Evolutionary conservation across 2,888 invertebrate species (phyloP).

Genomic region (Metallyticus violacea): DNA sequence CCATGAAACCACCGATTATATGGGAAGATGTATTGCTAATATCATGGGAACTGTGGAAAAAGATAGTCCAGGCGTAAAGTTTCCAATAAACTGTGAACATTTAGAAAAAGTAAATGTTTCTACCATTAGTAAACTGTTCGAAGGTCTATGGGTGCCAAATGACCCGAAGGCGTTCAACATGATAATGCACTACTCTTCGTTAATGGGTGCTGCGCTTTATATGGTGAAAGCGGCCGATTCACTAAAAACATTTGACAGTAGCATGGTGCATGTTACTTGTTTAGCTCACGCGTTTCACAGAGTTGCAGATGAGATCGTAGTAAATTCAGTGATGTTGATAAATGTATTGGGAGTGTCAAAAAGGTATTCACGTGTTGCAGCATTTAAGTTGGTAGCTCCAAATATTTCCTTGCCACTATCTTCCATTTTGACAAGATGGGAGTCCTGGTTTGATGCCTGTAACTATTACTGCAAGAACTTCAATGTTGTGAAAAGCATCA

Average conservation of each 20-base stretch:
- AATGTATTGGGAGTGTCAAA: no score
- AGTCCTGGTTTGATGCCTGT: neutral
- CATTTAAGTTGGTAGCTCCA: constrained; percentile 1
- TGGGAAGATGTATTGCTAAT: neutral
- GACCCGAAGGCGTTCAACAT: no score
- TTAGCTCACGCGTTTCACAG: no score
- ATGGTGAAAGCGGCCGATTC: no score
- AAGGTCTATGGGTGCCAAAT: neutral
- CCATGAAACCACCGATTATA: neutral
- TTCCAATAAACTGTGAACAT: no score
- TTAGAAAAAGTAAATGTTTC: neutral
- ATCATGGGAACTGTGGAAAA: neutral
- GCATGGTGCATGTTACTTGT: neutral
- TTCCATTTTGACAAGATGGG: no score
- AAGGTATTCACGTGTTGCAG: neutral
- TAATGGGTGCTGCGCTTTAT: neutral
- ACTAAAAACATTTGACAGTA: no score
- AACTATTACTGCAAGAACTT: neutral
- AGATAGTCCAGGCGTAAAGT: neutral
- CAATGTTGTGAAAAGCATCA: no score
- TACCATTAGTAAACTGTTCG: neutral
- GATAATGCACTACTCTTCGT: constrained; percentile 2
- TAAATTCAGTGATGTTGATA: no score
- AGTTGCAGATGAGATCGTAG: no score
- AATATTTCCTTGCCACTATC: neutral